phyloP scores from a whole-genome alignment of 1,140 invertebrate species.

The Colletes latitarsis region DNA sequence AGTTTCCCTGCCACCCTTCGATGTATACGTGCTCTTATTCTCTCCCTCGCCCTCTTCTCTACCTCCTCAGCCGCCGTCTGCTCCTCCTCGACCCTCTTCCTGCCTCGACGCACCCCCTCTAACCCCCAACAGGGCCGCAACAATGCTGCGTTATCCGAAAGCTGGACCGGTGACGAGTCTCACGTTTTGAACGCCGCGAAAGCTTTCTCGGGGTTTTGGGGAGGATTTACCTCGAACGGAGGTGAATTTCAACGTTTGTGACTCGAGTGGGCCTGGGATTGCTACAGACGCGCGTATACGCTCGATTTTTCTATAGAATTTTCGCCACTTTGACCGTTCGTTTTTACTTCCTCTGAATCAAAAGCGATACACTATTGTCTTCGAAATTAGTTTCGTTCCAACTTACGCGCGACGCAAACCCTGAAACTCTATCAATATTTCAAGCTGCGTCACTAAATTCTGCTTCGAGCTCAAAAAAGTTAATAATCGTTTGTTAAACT shows the following conservation, averaged over 20 bases:
- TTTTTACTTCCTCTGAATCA: not conserved
- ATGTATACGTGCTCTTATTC: conserved; percentile 62
- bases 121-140: conserved; percentile 52
- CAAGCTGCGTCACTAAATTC: too few relatives aligned
- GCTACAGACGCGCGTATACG: not conserved
- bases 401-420: too few relatives aligned
- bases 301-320: not conserved
- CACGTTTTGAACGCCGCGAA: conserved; percentile 28
- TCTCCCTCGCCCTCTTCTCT: conserved; percentile 58
- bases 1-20: conserved; percentile 59
- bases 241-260: not conserved
- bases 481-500: too few relatives aligned
- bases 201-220: not conserved
- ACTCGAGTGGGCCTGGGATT: not conserved
- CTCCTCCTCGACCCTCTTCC: conserved; percentile 61
- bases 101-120: conserved; percentile 11
- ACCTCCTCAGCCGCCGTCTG: conserved; percentile 48
- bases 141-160: conserved; percentile 68
- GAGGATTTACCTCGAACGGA: not conserved
- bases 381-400: too few relatives aligned
- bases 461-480: too few relatives aligned
- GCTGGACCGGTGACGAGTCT: conserved; percentile 36
- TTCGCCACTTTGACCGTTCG: not conserved
- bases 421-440: too few relatives aligned
- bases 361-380: too few relatives aligned